Base-by-base conservation (phyloP, 2,797 vertebrate genomes). In the Pitangus sulphuratus region DNA sequence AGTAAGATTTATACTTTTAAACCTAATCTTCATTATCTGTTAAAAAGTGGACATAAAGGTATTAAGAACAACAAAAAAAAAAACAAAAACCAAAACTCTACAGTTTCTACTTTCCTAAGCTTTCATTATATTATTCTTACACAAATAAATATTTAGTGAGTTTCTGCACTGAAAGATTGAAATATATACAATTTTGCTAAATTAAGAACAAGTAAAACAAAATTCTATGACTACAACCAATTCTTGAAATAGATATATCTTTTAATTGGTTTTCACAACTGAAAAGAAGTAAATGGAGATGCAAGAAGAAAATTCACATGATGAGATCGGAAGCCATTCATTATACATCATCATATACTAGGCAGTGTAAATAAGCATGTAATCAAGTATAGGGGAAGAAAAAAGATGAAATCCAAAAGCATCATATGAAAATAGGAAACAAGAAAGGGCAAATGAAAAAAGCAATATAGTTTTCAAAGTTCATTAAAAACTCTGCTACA, bases 141-240 rank as follows among this genome's bases (percentile, higher is more conserved):
- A 35, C 7, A 78, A 42, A 66, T 45, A 50, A n/a, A 7, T 14
- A 71, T 40, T 81, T 31, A 31, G 15, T 30, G 28, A 81, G 8
- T 9, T 78, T 69, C 84, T 82, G 11, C 13, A 21, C 6, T 54
- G 18, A 33, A 40, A 75, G 12, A 30, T 4, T 54, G n/a, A 54
- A 82, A 64, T 42, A 26, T 9, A 15, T 39, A 30, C 48, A 30
- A 35, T 50, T 25, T 31, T 48, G 3, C 10, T 54, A 54, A 70
- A 57, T 50, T 42, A 42, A 50, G 47, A 68, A 54, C 13, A 18
- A 3, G 2, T 19, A 45, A 93, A 84, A 61, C 1, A 33, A 71
- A 8, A 37, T 18, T 28, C 0, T 4, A 53, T n/a, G 3, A 31
- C 53, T 44, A 3, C 1, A 25, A 72, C 42, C 4, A 25, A 8